Conservation (phyloP, 2,797 vertebrate species). For the Sphaeramia orbicularis region DNA sequence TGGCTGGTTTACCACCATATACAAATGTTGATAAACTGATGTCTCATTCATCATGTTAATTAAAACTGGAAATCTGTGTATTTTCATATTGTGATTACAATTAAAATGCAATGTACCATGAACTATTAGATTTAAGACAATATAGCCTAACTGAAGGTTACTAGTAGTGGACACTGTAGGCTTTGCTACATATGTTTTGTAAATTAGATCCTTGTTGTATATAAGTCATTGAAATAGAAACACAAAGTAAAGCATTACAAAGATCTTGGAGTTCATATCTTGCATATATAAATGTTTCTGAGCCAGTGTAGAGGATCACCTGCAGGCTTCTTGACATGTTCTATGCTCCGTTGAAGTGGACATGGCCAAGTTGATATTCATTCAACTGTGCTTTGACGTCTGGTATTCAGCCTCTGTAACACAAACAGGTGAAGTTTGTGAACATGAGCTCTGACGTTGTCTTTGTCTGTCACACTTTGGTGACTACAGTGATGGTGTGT, state of each 20-base stretch:
- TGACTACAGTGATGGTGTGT: no score
- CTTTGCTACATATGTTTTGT: no score
- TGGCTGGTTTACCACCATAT: no score
- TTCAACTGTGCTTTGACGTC: neutral
- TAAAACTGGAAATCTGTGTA: no score
- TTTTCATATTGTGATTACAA: no score
- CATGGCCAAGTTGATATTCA: neutral
- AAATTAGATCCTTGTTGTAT: neutral
- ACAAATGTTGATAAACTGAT: no score
- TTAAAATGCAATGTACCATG: no score
- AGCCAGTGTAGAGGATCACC: neutral
- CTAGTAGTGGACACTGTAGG: no score
- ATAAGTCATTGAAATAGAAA: neutral
- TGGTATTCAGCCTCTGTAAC: neutral
- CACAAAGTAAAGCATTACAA: conserved; percentile 1
- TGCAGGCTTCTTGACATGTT: neutral
- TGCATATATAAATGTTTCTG: neutral
- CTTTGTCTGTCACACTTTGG: neutral
- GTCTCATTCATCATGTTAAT: no score
- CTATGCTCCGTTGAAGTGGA: neutral
- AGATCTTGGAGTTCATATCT: neutral
- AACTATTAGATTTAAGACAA: no score
- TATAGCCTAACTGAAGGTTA: no score
- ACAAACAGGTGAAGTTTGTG: neutral
- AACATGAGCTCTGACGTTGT: neutral